phyloP scores from a whole-genome alignment of 1,140 invertebrate species.

The Ceratitis capitata region DNA sequence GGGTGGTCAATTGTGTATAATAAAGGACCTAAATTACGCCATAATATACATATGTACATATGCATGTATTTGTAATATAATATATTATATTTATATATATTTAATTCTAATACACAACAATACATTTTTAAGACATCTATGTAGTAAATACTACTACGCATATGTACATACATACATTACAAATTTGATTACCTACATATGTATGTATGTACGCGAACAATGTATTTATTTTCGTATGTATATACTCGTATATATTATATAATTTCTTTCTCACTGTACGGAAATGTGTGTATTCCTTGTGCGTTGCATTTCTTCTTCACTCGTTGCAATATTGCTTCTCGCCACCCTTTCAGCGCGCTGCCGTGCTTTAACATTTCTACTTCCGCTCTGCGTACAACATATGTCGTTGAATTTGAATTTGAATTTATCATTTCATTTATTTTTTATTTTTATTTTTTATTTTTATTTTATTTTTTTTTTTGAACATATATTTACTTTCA shows the following conservation, averaged over 20 bases:
- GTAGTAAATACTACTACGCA: background rate
- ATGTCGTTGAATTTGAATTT: background rate
- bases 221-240: background rate
- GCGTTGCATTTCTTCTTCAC: slow-evolving; percentile 8
- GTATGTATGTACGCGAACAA: background rate
- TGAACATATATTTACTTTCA: background rate
- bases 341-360: background rate
- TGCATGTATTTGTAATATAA: no score
- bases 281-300: background rate
- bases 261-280: background rate
- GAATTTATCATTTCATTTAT: no score
- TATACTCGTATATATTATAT: background rate
- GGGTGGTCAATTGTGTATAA: slow-evolving; percentile 15
- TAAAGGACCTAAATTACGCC: background rate
- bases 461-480: no score
- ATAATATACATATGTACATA: slow-evolving; percentile 19
- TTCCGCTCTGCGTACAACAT: no score
- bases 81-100: no score
- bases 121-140: background rate
- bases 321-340: background rate
- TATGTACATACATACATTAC: background rate
- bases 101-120: slow-evolving; percentile 7
- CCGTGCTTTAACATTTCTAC: background rate
- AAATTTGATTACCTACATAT: background rate
- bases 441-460: no score